Base-by-base conservation (phyloP, 2,888 invertebrate genomes). In the Nemotelus nigrinus region DNA sequence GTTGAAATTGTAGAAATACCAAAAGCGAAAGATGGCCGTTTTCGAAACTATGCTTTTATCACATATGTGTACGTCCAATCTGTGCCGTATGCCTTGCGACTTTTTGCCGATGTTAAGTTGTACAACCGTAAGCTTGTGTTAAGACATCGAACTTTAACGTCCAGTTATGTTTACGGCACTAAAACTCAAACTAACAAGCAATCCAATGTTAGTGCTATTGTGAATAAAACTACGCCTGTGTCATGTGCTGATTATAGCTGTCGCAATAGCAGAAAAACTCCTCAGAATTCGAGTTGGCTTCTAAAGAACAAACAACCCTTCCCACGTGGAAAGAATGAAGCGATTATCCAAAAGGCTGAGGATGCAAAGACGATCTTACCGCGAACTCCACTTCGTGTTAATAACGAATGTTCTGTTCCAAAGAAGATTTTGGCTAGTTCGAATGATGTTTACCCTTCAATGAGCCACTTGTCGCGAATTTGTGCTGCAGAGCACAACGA, bases 1-100 rank as follows among this genome's bases (percentile, higher is more conserved):
- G 85, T 96, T 75, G 92, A 95, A 83, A 91, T 89, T 83, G 93
- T 95, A 2, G 89, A 88, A 79, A 94, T 96, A 82, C 93, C 95
- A 0, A 92, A 90, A 83, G 94, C 94, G 83, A 90, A 90, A 83
- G 92, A 92, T 81, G 92, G 92, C 10, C 90, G 91, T 8, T 91
- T 90, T 81, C 91, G 92, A 81, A 89, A 88, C 80, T 96, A 91
- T 86, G 96, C 92, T 3, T 96, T 96, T 83, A 88, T 96, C 50
- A 93, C 92, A 2, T 96, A 92, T 83, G 91, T 92, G 82, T 94
- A 96, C 84, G 88, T 89, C 81, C 89, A 90, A 76, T 94, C 95
- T 0, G 93, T 96, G 1, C 90, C 91, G 0, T 96, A 95, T 84
- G 94, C 94, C 1, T 84, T 94, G n/a, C 88, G 90, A 48, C 86